Conservation (phyloP, 2,888 invertebrate species). For the Galeopsomyia nigrocyanea region DNA sequence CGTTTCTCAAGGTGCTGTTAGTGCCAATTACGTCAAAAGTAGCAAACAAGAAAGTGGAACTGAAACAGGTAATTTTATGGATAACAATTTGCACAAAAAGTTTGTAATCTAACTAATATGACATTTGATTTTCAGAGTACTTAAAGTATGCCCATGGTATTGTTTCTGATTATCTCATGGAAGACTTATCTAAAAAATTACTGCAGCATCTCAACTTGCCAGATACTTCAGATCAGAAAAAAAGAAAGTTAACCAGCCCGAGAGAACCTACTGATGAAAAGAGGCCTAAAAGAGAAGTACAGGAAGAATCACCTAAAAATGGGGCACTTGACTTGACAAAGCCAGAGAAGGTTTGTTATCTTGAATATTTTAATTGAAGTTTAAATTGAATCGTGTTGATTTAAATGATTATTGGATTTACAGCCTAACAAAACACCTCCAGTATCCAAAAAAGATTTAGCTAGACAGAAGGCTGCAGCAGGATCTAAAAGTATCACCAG, state of each 20-base stretch:
- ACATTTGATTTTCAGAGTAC: constrained; percentile 71
- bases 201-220: constrained; percentile 77
- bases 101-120: background rate
- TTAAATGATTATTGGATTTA: constrained; percentile 38
- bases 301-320: constrained; percentile 68
- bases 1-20: constrained; percentile 81
- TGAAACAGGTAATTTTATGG: constrained; percentile 70
- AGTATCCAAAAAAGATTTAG: constrained; percentile 80
- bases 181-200: constrained; percentile 77
- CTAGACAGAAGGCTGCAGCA: constrained; percentile 81
- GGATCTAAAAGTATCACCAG: constrained; percentile 85
- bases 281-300: constrained; percentile 65
- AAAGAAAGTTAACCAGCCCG: constrained; percentile 63
- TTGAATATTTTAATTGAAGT: constrained; percentile 32
- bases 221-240: constrained; percentile 70
- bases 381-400: background rate
- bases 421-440: constrained; percentile 71
- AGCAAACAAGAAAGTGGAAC: constrained; percentile 72
- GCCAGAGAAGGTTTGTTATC: constrained; percentile 59
- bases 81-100: background rate
- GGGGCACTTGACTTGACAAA: constrained; percentile 64
- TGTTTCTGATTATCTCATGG: constrained; percentile 82
- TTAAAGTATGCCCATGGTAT: constrained; percentile 84
- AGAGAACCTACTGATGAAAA: constrained; percentile 59
- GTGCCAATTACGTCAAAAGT: constrained; percentile 82